Evolutionary conservation across 2,797 vertebrate species (phyloP).

Genomic region (Chromis chromis): DNA sequence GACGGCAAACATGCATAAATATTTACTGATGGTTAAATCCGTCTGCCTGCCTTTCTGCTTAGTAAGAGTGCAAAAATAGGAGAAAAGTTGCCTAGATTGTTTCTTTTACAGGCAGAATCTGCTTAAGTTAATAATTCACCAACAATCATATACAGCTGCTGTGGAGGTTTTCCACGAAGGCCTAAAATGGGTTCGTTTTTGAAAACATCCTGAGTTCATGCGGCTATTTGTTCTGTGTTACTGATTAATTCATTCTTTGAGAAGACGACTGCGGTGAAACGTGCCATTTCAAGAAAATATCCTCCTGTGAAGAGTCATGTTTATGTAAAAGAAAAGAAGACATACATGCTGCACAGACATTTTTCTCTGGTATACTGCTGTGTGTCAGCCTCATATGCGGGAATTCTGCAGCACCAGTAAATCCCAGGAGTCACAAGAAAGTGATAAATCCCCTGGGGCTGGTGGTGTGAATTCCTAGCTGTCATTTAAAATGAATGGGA

Average conservation of each 20-base stretch:
- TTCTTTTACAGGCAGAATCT: constrained; percentile 23
- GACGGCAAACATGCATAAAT: constrained; percentile 23
- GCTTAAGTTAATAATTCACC: constrained; percentile 31
- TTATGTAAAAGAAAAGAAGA: neutral
- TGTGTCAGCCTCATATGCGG: no score
- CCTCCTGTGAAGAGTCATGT: neutral
- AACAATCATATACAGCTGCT: neutral
- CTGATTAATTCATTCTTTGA: constrained; percentile 11
- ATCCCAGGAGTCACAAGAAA: constrained; percentile 6
- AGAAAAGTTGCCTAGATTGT: neutral
- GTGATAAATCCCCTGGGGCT: constrained; percentile 21
- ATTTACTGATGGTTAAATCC: constrained; percentile 36
- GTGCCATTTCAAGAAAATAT: neutral
- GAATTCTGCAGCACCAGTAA: neutral
- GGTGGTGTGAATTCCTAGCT: constrained; percentile 1
- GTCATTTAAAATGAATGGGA: constrained; percentile 4
- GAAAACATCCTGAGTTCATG: neutral
- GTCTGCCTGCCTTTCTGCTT: constrained; percentile 10
- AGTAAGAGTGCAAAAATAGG: constrained; percentile 28
- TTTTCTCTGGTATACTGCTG: neutral
- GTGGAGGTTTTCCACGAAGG: constrained; percentile 15
- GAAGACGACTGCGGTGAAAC: neutral
- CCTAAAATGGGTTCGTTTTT: constrained; percentile 15
- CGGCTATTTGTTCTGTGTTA: neutral
- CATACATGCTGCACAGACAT: neutral